Conservation (phyloP, 2,888 invertebrate genomes). For the Pinctada fucata region DNA sequence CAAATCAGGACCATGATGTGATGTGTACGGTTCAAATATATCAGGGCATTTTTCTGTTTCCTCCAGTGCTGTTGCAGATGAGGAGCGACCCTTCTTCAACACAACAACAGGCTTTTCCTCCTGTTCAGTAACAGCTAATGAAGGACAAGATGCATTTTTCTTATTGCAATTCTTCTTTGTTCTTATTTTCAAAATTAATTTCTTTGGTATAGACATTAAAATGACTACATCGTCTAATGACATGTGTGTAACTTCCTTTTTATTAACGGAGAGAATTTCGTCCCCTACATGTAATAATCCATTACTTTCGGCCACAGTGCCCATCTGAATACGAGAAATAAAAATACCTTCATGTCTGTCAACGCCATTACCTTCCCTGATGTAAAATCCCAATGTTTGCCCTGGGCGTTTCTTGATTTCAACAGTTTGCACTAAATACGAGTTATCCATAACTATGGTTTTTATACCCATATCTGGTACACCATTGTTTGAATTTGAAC, state of each 20-base stretch:
- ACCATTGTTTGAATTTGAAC: slow-evolving; percentile 56
- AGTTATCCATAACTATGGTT: slow-evolving; percentile 71
- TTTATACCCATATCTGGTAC: slow-evolving; percentile 74
- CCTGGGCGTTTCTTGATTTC: slow-evolving; percentile 99
- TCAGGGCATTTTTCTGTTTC: slow-evolving; percentile 72
- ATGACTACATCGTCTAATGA: slow-evolving; percentile 99
- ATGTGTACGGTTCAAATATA: slow-evolving; percentile 61
- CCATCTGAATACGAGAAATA: slow-evolving; percentile 96
- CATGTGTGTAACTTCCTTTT: slow-evolving; percentile 98
- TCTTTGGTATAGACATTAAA: slow-evolving; percentile 98
- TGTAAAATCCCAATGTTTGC: slow-evolving; percentile 97
- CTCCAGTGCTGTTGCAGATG: slow-evolving; percentile 70
- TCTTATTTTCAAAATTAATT: slow-evolving; percentile 92
- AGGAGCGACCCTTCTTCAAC: slow-evolving; percentile 70
- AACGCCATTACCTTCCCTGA: slow-evolving; percentile 98
- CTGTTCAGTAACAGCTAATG: slow-evolving; percentile 69
- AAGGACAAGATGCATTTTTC: slow-evolving; percentile 71
- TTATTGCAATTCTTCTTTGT: slow-evolving; percentile 68
- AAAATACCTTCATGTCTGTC: slow-evolving; percentile 97
- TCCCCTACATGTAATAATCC: slow-evolving; percentile 98
- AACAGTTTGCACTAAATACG: slow-evolving; percentile 80
- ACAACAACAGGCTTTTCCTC: slow-evolving; percentile 71
- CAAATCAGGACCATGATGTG: slow-evolving; percentile 55
- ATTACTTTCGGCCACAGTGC: slow-evolving; percentile 97
- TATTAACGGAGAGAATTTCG: slow-evolving; percentile 97